Evolutionary conservation across 2,888 invertebrate genomes (phyloP).

Genomic region (Campoplex nolae): DNA sequence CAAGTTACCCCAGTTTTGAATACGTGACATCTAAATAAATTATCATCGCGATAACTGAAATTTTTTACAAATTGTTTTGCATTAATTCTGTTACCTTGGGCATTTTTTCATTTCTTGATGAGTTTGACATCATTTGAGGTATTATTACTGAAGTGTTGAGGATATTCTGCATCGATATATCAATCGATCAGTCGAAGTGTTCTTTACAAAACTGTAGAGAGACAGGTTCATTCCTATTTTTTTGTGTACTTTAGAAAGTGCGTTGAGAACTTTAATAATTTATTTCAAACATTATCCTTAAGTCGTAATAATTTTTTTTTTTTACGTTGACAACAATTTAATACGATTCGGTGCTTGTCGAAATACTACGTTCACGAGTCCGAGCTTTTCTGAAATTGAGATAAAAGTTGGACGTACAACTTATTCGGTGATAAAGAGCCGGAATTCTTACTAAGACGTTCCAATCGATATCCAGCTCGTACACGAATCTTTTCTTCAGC

Average conservation of each 20-base stretch:
- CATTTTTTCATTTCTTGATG: too few relatives aligned
- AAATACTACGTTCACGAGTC: neutral
- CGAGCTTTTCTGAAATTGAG: conserved; percentile 9
- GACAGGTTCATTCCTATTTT: neutral
- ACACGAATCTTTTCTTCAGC: conserved; percentile 3
- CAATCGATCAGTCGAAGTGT: neutral
- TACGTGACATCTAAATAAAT: too few relatives aligned
- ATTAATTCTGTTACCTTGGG: too few relatives aligned
- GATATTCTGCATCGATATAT: too few relatives aligned
- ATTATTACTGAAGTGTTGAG: too few relatives aligned
- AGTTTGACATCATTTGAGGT: too few relatives aligned
- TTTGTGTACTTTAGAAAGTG: neutral
- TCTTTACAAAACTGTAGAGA: neutral
- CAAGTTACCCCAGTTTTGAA: too few relatives aligned
- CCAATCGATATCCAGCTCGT: conserved; percentile 23
- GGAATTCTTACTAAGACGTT: conserved; percentile 20
- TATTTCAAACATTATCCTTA: neutral
- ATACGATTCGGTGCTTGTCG: neutral
- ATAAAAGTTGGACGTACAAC: conserved; percentile 29
- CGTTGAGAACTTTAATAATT: neutral
- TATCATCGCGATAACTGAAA: too few relatives aligned
- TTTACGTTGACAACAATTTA: neutral
- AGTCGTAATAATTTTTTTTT: neutral
- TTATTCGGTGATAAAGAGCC: conserved; percentile 27
- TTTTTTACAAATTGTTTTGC: too few relatives aligned